Evolutionary conservation across 2,113 vertebrate genomes (phyloP).

Genomic region (Calcarius ornatus): DNA sequence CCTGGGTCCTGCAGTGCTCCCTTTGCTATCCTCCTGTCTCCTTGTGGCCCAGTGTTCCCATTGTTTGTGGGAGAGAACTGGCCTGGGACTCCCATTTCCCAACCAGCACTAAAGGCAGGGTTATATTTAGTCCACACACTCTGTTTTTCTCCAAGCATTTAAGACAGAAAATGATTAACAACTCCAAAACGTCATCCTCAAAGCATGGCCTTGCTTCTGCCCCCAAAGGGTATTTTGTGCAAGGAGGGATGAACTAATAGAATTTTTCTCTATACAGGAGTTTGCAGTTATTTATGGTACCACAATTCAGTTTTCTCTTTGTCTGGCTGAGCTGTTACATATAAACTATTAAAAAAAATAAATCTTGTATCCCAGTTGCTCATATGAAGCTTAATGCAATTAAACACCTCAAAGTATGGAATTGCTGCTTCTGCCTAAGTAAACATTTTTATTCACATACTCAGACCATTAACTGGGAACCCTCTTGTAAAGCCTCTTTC

Average conservation of each 20-base stretch:
- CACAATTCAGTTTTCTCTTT: background rate
- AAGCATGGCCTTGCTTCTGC: background rate
- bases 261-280: background rate
- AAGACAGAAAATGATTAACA: background rate
- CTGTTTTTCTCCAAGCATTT: background rate
- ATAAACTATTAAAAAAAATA: background rate
- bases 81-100: slow-evolving; percentile 7
- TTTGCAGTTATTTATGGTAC: background rate
- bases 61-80: background rate
- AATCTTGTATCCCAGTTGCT: background rate
- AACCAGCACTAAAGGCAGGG: background rate
- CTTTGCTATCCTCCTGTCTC: background rate
- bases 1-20: background rate
- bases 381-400: background rate
- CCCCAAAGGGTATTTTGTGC: background rate
- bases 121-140: slow-evolving; percentile 12
- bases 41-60: background rate
- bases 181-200: background rate
- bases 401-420: background rate
- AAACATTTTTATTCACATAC: background rate
- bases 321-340: background rate
- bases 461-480: background rate
- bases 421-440: background rate
- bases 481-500: background rate
- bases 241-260: background rate